These are phyloP conservation scores for Brachionus calyciflorus DNA, from an alignment of 1,140 invertebrate species.

Conservation along the genomic window DNA sequence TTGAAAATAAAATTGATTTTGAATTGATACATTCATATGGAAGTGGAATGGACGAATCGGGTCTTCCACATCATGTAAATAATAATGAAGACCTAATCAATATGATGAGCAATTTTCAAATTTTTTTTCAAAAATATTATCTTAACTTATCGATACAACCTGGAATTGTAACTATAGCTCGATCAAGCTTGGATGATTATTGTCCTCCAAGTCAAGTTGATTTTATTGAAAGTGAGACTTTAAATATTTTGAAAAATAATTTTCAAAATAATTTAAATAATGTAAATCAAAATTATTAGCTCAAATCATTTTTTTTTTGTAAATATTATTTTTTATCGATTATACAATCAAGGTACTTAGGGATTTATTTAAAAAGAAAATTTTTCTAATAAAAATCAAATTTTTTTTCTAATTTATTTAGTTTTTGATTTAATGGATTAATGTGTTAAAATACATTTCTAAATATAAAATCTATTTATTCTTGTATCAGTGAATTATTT, in stretches of 20 bases:
- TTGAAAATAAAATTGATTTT: constrained; percentile 71
- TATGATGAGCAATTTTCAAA: constrained; percentile 66
- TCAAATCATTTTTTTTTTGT: no score
- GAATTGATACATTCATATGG: constrained; percentile 75
- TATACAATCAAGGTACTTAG: no score
- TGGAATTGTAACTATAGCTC: constrained; percentile 48
- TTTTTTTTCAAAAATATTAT: constrained; percentile 64
- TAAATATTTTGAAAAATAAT: background rate
- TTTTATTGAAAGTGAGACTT: constrained; percentile 18
- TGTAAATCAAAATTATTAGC: background rate
- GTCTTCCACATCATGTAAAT: constrained; percentile 76
- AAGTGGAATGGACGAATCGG: constrained; percentile 76
- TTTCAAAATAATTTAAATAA: constrained; percentile 6
- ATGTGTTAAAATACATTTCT: no score
- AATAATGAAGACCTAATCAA: constrained; percentile 67
- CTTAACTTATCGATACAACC: background rate
- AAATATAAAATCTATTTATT: no score
- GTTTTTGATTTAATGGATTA: no score
- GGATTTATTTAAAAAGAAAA: no score
- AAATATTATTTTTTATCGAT: no score
- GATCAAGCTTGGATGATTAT: constrained; percentile 81
- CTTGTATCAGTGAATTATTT: no score
- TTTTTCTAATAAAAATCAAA: no score
- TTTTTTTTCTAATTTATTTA: no score
- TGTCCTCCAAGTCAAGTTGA: constrained; percentile 73